Base-by-base conservation (phyloP, 1,140 invertebrate genomes). In the Magallana angulata region DNA sequence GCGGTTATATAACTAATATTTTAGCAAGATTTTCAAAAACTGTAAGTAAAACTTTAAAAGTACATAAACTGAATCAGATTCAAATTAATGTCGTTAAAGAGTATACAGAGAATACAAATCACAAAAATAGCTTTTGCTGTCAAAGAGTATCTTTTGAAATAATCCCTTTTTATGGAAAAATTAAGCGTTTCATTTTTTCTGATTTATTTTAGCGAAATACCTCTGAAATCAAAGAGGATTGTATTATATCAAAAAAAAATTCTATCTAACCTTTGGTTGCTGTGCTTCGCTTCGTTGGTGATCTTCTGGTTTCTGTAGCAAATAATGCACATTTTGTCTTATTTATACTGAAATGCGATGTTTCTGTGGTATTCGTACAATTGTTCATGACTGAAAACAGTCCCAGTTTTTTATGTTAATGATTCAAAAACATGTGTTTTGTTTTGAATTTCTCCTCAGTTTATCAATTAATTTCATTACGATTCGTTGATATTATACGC, bases 331-430 rank as follows among this genome's bases (percentile, higher is more conserved):
- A 12, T 48, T 8, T 18, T 11, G 6, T 30, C 60, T 12, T 76
- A 76, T 76, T 76, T 76, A 76, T 76, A 76, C 14, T 76, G 24
- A 12, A 18, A 18, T 12, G 12, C 12, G 14, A 76, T 76, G 24
- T 30, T 76, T 76, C 68, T 30, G 18, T 76, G 68, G 68, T 76
- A 12, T 64, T 76, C 1, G 24, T 9, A 76, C 68, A 76, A 30
- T 30, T 76, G 18, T 76, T 76, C 9, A 76, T 76, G 24, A 30
- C 18, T 30, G 12, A 76, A 76, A 76, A 76, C 68, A 76, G 68
- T 12, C 18, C 24, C 9, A 76, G 18, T 36, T 76, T 30, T 24
- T 11, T 76, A 18, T 76, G 68, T 76, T 12, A 9, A 76, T 12
- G 18, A 30, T 11, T 12, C 12, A 76, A 71, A 76, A 76, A 76